Evolutionary conservation across 30 jellyfish, hydroid and myxozoan species (phyloP).

Genomic region (Aurelia aurita): DNA sequence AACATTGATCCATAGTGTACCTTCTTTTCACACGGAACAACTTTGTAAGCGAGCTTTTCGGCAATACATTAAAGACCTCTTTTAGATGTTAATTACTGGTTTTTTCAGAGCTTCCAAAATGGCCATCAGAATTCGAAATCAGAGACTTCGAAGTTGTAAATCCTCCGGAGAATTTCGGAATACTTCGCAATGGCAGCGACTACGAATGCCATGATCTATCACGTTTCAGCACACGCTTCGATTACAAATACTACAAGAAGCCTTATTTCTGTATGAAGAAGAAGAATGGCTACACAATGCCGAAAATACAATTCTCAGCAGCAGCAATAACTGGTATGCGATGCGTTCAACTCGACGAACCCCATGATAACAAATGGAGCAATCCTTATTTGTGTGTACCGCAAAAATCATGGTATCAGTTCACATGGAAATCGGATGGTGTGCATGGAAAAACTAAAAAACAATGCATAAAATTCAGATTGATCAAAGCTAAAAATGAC

Average conservation of each 20-base stretch:
- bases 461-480: constrained; percentile 51
- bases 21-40: too few species aligned
- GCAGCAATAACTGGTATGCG: constrained; percentile 26
- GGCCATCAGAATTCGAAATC: constrained; percentile 66
- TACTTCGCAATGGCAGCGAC: constrained; percentile 27
- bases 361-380: constrained; percentile 39
- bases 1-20: too few species aligned
- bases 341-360: constrained; percentile 53
- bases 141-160: constrained; percentile 28
- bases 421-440: constrained; percentile 51
- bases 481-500: constrained; percentile 23
- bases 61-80: too few species aligned
- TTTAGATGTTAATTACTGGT: too few species aligned
- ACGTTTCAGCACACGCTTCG: constrained; percentile 42
- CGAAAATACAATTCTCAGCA: constrained; percentile 35
- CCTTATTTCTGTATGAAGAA: constrained; percentile 62
- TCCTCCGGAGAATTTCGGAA: constrained; percentile 37
- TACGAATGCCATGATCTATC: constrained; percentile 46
- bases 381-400: constrained; percentile 65
- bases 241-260: constrained; percentile 35
- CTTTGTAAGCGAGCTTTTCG: too few species aligned
- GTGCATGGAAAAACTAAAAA: constrained; percentile 17
- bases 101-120: constrained; percentile 38
- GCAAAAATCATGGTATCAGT: constrained; percentile 53
- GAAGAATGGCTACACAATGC: constrained; percentile 28